Conservation (phyloP, 2,113 vertebrate genomes). For the Enhydra lutris region DNA sequence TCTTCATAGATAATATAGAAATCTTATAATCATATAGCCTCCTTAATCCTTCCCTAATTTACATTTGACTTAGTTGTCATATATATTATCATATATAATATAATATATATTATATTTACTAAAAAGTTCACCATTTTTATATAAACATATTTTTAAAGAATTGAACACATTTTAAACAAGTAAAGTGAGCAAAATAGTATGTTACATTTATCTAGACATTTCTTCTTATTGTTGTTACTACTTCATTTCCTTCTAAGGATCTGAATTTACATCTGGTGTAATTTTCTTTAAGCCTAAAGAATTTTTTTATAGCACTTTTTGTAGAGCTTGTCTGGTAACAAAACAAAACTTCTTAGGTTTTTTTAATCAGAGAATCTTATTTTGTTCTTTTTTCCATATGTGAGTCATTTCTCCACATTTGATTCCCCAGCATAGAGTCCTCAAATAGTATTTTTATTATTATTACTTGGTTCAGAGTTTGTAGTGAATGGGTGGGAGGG, state of each 20-base stretch:
- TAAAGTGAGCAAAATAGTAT: not conserved
- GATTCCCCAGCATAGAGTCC: not conserved
- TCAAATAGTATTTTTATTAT: not conserved
- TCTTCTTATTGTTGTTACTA: not conserved
- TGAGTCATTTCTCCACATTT: not conserved
- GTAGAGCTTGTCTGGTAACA: not conserved
- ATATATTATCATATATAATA: not conserved
- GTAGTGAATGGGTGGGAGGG: not conserved
- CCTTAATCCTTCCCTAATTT: not conserved
- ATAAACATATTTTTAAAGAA: not conserved
- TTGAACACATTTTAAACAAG: not conserved
- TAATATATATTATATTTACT: not conserved
- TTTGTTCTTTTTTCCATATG: not conserved
- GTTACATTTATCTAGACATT: not conserved
- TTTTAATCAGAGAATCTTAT: not conserved
- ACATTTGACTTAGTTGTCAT: not conserved
- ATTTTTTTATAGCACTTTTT: not conserved
- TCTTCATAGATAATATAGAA: not conserved
- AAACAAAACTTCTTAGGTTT: not conserved
- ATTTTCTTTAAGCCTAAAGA: not conserved
- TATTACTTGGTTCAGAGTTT: not conserved
- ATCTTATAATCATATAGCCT: not conserved
- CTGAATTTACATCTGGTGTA: not conserved
- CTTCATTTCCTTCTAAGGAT: not conserved
- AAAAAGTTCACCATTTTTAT: not conserved